A percentile compares a stretch with the other conserved stretches of the same genome.
These are phyloP conservation scores for Carassius gibelio DNA, from an alignment of 2,113 vertebrate genomes.

Conservation along the genomic window DNA sequence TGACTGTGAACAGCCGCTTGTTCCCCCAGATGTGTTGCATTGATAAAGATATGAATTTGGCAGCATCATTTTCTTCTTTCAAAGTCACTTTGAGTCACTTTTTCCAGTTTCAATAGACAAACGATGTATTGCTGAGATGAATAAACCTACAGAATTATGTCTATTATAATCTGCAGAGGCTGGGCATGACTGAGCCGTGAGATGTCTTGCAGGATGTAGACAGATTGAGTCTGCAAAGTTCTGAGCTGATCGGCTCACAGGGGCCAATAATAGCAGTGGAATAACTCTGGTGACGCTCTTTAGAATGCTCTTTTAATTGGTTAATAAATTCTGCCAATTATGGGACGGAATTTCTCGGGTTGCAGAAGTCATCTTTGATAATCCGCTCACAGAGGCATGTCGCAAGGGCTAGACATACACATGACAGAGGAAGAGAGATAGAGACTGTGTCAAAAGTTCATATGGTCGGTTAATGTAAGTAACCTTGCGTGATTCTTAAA, in stretches of 20 bases:
- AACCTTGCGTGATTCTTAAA: not conserved
- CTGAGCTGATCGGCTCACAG: constrained; percentile 68
- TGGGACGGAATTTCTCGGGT: constrained; percentile 63
- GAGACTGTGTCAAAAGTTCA: constrained; percentile 41
- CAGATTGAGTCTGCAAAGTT: constrained; percentile 38
- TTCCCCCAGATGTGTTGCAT: constrained; percentile 22
- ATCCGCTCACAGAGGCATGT: constrained; percentile 71
- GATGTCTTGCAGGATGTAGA: constrained; percentile 45
- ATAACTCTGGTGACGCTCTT: constrained; percentile 61
- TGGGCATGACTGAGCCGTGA: constrained; percentile 27
- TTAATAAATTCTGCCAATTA: constrained; percentile 77
- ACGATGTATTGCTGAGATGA: not conserved
- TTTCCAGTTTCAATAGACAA: not conserved
- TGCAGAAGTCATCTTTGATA: constrained; percentile 74
- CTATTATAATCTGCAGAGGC: not conserved
- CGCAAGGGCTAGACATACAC: constrained; percentile 62
- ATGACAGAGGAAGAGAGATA: constrained; percentile 36
- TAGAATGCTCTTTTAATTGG: constrained; percentile 73
- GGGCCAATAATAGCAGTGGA: constrained; percentile 72
- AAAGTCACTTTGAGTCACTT: not conserved
- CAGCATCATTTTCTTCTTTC: not conserved
- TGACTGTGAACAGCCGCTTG: constrained; percentile 80
- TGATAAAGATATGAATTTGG: constrained; percentile 5
- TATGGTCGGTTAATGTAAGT: not conserved
- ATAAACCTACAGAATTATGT: not conserved